Conservation (phyloP, 2,113 vertebrate species). For the Spea bombifrons region DNA sequence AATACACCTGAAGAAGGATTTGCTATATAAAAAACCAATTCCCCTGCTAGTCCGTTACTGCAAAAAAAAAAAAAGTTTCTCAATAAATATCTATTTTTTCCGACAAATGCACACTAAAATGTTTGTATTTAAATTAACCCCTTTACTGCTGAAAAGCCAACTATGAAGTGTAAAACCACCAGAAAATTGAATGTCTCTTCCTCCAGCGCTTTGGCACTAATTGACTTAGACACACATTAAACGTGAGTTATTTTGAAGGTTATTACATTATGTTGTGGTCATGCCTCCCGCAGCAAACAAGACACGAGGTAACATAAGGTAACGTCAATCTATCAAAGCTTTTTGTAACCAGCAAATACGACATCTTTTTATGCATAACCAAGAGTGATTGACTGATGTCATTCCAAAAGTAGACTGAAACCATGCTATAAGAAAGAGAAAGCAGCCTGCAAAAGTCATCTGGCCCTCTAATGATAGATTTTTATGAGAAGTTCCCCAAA, state of each 20-base stretch:
- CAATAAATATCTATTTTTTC: background rate
- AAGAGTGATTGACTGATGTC: too few species aligned
- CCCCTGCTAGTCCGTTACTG: background rate
- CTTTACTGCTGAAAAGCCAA: background rate
- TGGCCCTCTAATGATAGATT: too few species aligned
- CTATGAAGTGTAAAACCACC: background rate
- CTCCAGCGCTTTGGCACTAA: background rate
- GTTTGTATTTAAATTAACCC: background rate
- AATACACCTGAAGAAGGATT: background rate
- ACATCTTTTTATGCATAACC: too few species aligned
- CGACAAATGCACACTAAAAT: background rate
- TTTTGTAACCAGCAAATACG: background rate
- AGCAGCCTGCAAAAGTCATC: too few species aligned
- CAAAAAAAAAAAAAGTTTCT: background rate
- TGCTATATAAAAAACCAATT: background rate
- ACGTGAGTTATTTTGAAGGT: conserved; percentile 5
- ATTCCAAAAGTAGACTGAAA: too few species aligned
- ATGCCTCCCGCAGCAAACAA: conserved; percentile 5
- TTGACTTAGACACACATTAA: conserved; percentile 8
- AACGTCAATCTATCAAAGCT: background rate
- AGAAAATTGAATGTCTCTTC: background rate
- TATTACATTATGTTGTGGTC: conserved; percentile 7
- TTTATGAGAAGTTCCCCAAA: too few species aligned
- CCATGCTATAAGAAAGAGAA: too few species aligned
- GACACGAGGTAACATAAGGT: background rate